Conservation (phyloP, 2,113 vertebrate species). For the Bagarius yarrelli region DNA sequence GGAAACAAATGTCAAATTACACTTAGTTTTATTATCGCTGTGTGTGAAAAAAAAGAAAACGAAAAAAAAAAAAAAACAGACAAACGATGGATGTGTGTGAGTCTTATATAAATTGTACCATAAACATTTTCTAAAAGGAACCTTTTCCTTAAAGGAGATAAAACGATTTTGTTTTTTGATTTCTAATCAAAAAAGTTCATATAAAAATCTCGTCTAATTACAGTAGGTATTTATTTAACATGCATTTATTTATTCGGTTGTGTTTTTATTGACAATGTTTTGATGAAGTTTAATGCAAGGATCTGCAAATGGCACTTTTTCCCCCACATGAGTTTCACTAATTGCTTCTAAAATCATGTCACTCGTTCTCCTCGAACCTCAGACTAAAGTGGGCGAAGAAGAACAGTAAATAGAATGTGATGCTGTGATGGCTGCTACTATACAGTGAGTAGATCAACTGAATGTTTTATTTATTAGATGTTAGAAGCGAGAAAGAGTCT, state of each 20-base stretch:
- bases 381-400: slow-evolving; percentile 14
- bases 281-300: slow-evolving; percentile 73
- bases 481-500: background rate
- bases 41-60: background rate
- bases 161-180: slow-evolving; percentile 28
- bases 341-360: slow-evolving; percentile 43
- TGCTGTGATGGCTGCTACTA: slow-evolving; percentile 54
- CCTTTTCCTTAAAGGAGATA: slow-evolving; percentile 19
- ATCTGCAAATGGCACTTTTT: slow-evolving; percentile 78
- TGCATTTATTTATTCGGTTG: slow-evolving; percentile 71
- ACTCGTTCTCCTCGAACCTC: slow-evolving; percentile 2
- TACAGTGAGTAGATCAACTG: slow-evolving; percentile 56
- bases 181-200: slow-evolving; percentile 40
- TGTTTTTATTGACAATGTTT: slow-evolving; percentile 77
- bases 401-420: slow-evolving; percentile 34
- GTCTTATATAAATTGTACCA: slow-evolving; percentile 35
- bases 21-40: background rate
- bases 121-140: slow-evolving; percentile 45
- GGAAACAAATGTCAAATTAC: background rate
- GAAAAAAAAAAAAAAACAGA: background rate
- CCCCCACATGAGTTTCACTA: slow-evolving; percentile 63
- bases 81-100: slow-evolving; percentile 10
- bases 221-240: slow-evolving; percentile 68
- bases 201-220: slow-evolving; percentile 69
- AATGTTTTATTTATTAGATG: slow-evolving; percentile 43